phyloP scores from a whole-genome alignment of 2,113 vertebrate species.

The Orthonyx spaldingii region DNA sequence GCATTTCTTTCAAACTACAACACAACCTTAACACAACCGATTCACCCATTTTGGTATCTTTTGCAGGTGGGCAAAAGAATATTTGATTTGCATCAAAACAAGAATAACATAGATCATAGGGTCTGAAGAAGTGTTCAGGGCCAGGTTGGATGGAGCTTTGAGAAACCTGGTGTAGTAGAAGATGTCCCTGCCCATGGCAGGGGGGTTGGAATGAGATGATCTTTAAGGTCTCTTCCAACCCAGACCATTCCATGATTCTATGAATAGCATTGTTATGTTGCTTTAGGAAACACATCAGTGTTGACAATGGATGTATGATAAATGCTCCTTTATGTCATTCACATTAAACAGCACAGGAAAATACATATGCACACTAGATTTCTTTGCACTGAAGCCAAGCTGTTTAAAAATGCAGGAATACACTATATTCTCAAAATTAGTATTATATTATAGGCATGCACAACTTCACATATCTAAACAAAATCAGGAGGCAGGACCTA shows the following conservation, averaged over 20 bases:
- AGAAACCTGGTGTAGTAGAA: not conserved
- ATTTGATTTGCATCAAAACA: not conserved
- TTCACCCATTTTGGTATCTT: not conserved
- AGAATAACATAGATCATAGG: not conserved
- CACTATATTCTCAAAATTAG: not conserved
- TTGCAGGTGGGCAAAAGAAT: not conserved
- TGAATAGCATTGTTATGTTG: not conserved
- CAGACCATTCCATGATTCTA: not conserved
- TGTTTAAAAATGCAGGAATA: slow-evolving; percentile 30
- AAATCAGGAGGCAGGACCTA: not conserved
- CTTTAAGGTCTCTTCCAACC: not conserved
- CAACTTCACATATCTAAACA: not conserved
- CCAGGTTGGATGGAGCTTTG: not conserved
- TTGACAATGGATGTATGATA: not conserved
- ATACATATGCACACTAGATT: not conserved
- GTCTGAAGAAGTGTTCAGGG: not conserved
- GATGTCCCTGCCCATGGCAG: not conserved
- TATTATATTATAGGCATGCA: slow-evolving; percentile 21
- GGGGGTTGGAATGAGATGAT: not conserved
- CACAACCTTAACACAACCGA: not conserved
- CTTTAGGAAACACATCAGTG: not conserved
- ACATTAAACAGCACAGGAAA: slow-evolving; percentile 29
- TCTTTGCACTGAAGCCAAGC: slow-evolving; percentile 23
- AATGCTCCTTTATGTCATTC: not conserved
- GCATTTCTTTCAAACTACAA: not conserved